These are phyloP conservation scores for Coenonympha glycerion DNA, from an alignment of 2,888 invertebrate genomes.

Conservation along the genomic window DNA sequence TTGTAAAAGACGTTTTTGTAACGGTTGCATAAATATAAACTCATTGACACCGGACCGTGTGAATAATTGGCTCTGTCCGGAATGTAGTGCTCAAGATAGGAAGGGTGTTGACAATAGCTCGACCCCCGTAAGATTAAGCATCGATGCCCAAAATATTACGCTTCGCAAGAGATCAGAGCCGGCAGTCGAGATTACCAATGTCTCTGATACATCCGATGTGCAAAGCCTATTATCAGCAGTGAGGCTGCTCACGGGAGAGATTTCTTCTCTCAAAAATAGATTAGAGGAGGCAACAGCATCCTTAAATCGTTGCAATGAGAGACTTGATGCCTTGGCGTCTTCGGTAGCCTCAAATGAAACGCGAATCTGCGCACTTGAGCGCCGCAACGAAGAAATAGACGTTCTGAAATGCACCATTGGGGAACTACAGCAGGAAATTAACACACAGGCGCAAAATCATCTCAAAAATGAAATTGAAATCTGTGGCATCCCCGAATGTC, in stretches of 20 bases:
- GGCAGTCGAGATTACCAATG: not conserved
- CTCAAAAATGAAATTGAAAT: constrained; percentile 11
- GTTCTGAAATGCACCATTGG: not conserved
- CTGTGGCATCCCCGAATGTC: constrained; percentile 7
- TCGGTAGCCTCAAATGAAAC: not conserved
- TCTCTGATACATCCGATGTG: no score
- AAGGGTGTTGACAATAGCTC: no score
- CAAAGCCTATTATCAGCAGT: constrained; percentile 2
- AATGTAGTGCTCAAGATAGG: not conserved
- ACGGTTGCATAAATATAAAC: not conserved
- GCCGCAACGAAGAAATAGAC: not conserved
- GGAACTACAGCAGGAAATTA: constrained; percentile 1
- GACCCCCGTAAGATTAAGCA: no score
- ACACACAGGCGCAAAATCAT: not conserved
- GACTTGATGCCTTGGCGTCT: constrained; percentile 2
- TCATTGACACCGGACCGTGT: not conserved
- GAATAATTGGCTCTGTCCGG: not conserved
- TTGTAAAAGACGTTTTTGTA: not conserved
- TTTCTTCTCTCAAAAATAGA: not conserved
- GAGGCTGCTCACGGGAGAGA: not conserved
- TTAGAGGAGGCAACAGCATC: constrained; percentile 4
- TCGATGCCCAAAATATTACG: not conserved
- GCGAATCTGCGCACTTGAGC: not conserved
- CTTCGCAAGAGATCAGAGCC: not conserved
- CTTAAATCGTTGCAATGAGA: constrained; percentile 1